Evolutionary conservation across 2,797 vertebrate genomes (phyloP).

Genomic region (Scolopax bukidnonensis): DNA sequence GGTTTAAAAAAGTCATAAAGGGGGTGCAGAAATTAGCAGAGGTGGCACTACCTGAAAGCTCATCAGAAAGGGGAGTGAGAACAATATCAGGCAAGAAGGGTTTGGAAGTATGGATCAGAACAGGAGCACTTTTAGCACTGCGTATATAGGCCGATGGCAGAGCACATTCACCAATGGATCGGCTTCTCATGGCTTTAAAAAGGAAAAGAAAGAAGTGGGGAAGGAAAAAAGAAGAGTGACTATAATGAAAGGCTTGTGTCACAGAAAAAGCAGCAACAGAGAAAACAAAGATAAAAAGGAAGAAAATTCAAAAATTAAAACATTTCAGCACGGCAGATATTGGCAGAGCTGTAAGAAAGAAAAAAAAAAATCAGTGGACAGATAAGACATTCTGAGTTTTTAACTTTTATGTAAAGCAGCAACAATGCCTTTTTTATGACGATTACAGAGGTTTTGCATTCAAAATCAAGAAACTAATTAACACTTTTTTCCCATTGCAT

Average conservation of each 20-base stretch:
- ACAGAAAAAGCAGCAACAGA: slow-evolving; percentile 87
- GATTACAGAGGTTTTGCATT: slow-evolving; percentile 66
- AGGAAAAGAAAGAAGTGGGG: slow-evolving; percentile 85
- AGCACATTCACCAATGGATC: slow-evolving; percentile 99
- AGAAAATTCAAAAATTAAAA: slow-evolving; percentile 84
- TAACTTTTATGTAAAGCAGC: slow-evolving; percentile 76
- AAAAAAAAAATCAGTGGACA: slow-evolving; percentile 80
- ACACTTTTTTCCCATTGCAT: slow-evolving; percentile 63
- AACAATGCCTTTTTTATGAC: slow-evolving; percentile 69
- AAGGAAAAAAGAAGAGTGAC: slow-evolving; percentile 84
- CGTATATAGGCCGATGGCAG: slow-evolving; percentile 99
- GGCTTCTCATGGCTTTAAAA: slow-evolving; percentile 98
- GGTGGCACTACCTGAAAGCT: slow-evolving; percentile 99
- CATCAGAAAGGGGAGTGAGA: slow-evolving; percentile 99
- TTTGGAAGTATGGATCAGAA: slow-evolving; percentile 99
- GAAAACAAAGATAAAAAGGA: slow-evolving; percentile 85
- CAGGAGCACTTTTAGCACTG: slow-evolving; percentile 99
- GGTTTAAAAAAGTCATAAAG: slow-evolving; percentile 80
- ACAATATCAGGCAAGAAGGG: slow-evolving; percentile 97
- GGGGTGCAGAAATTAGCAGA: slow-evolving; percentile 87
- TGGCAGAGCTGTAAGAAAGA: slow-evolving; percentile 82
- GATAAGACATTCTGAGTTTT: slow-evolving; percentile 71
- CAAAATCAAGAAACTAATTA: slow-evolving; percentile 60
- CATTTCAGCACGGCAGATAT: slow-evolving; percentile 82
- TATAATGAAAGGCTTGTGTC: slow-evolving; percentile 84